Percentiles rank a stretch among this genome's conserved stretches.
Evolutionary conservation across 2,888 invertebrate species (phyloP).

Genomic region (Leptinotarsa peninsularis): DNA sequence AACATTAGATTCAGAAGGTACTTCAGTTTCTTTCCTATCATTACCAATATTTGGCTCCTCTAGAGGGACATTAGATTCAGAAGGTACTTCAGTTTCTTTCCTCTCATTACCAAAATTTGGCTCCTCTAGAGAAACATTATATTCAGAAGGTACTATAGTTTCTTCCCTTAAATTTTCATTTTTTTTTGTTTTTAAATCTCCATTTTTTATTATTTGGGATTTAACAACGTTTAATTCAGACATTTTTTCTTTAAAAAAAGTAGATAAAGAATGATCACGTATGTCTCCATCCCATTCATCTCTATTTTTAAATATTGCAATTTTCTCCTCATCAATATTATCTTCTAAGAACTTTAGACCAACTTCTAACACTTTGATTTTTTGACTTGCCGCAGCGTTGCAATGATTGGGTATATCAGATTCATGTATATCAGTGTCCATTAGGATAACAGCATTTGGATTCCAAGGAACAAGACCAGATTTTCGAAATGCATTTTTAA

Average conservation of each 20-base stretch:
- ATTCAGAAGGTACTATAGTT: background rate
- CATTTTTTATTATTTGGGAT: background rate
- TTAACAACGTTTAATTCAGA: background rate
- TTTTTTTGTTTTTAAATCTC: background rate
- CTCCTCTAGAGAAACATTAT: background rate
- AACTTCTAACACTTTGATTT: background rate
- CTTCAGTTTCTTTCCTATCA: background rate
- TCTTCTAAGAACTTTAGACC: conserved; percentile 6
- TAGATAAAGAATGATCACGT: background rate
- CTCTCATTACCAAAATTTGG: background rate
- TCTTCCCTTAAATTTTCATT: background rate
- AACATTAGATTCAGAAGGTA: background rate
- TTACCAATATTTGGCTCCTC: background rate
- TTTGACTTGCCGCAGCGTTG: background rate
- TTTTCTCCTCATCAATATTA: background rate
- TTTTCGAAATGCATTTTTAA: background rate
- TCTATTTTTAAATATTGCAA: background rate
- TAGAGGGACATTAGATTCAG: background rate
- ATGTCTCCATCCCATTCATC: conserved; percentile 1
- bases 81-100: background rate
- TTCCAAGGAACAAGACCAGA: conserved; percentile 4
- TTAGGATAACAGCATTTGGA: background rate
- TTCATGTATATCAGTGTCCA: background rate
- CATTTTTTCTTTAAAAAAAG: background rate
- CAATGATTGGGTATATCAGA: background rate